Evolutionary conservation across 2,888 invertebrate species (phyloP), one percentile per base, ranked within the genome.

Genomic region (Pandemis corylana): DNA sequence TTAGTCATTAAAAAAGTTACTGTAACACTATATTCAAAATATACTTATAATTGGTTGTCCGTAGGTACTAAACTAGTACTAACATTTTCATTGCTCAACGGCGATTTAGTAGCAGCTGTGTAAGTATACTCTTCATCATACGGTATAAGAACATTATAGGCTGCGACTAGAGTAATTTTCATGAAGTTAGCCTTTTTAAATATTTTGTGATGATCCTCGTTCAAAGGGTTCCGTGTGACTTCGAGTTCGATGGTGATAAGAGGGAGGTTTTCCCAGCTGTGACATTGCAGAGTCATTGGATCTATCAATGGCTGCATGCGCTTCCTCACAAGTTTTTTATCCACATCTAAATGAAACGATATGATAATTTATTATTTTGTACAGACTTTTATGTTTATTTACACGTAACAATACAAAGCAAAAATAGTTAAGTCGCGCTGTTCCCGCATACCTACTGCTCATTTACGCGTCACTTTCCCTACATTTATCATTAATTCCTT

Each of bases 251-350:
- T 78, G 0, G 83, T 85, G 10, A 94, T 77, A 7, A 90, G 78
- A 0, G 94, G 94, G 1, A 93, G 84, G 71, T 89, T 92, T 65
- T 90, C 88, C 92, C 92, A 94, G 78, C 94, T 94, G 72, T 89
- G 90, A 5, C 81, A 78, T 0, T 79, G 71, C 13, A 89, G 76
- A 5, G 82, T 73, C 0, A 87, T 76, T 0, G 83, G 87, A n/a
- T 77, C 71, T 3, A 83, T 68, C 66, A 86, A 81, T 4, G 91
- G 93, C 72, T 92, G 87, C 87, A 94, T 82, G 6, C 92, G 88
- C 79, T 90, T 90, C 71, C 81, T 85, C 0, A 92, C 75, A 15
- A 72, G 78, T 69, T 90, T 80, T 80, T 83, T 85, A 62, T 89
- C 80, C 72, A 80, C 80, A 12, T 84, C 93, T 93, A 76, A 65